A percentile compares a stretch with the other conserved stretches of the same genome.
Evolutionary conservation across 1,140 invertebrate genomes (phyloP).

Genomic region (Eufriesea mexicana): DNA sequence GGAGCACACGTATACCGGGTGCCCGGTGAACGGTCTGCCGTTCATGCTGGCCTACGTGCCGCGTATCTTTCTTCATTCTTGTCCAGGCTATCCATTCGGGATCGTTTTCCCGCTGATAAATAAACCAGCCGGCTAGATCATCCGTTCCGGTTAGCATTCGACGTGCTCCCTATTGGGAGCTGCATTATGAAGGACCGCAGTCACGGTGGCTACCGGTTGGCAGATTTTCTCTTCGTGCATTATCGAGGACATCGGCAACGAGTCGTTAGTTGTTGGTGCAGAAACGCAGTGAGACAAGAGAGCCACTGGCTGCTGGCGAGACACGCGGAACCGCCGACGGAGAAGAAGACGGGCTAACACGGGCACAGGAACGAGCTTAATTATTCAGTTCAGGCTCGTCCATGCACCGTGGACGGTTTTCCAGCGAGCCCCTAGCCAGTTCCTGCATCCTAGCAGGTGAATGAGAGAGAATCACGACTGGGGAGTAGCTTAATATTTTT

Average conservation of each 20-base stretch:
- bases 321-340: background rate
- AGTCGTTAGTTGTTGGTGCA: constrained; percentile 26
- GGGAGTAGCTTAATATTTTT: too few species aligned
- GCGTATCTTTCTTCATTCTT: constrained; percentile 32
- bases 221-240: constrained; percentile 43
- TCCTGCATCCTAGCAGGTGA: background rate
- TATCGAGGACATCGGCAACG: constrained; percentile 53
- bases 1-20: constrained; percentile 12
- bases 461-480: too few species aligned
- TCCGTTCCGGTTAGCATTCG: constrained; percentile 35
- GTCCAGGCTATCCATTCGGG: constrained; percentile 26
- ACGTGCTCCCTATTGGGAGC: constrained; percentile 26
- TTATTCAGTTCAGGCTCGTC: constrained; percentile 58
- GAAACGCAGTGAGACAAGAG: background rate
- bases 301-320: background rate
- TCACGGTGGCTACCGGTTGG: constrained; percentile 39
- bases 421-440: background rate
- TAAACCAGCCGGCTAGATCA: constrained; percentile 44
- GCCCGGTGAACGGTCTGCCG: background rate
- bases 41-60: background rate
- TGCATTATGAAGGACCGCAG: constrained; percentile 58
- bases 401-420: constrained; percentile 17
- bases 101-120: constrained; percentile 51
- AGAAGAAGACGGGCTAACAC: background rate
- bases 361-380: constrained; percentile 5